Base-by-base conservation (phyloP, 2,797 vertebrate species). In the Oophaga sylvatica region DNA sequence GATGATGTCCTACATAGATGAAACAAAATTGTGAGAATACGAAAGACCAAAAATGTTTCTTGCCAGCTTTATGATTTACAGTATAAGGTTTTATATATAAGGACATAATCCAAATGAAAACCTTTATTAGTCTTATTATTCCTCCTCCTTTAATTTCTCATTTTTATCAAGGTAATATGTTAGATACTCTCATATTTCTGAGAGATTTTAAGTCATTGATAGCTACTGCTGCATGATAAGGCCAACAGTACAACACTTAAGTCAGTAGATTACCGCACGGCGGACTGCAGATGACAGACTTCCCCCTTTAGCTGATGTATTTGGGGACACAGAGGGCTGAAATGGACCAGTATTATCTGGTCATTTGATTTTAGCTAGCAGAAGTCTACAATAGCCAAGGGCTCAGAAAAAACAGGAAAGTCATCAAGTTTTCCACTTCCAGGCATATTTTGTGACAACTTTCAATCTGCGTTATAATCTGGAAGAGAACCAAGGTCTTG, bases 341-440 rank as follows among this genome's bases (percentile, higher is more conserved):
- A 17, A 31, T 62, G 31, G 41, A 80, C 85, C 62, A 87, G 81
- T 87, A 78, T 87, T 73, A 35, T 73, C 20, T 71, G 77, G 65
- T 45, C 65, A 80, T 59, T 70, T 73, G 53, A 81, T 70, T 56
- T 48, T 63, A 53, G 67, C 48, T 81, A 75, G 85, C 78, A 81
- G 67, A 70, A 73, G 77, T 73, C 77, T 80, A 45, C 65, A 80
- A 71, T 80, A 41, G 67, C 77, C 84, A 80, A 60, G 62, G 56
- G 78, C 62, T 85, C n/a, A 62, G 65, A 71, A 48, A 15, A 62
- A 31, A 86, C 65, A 68, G 77, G 56, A 29, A 62, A 81, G 84
- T 65, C 83, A 85, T 85, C 73, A 78, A 77, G 71, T 53, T 78
- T 85, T 67, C 63, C 83, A 85, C 73, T 77, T 68, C 75, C 77